Conservation (phyloP, 53 echinoderm and acorn worm species). For the Paracentrotus lividus region DNA sequence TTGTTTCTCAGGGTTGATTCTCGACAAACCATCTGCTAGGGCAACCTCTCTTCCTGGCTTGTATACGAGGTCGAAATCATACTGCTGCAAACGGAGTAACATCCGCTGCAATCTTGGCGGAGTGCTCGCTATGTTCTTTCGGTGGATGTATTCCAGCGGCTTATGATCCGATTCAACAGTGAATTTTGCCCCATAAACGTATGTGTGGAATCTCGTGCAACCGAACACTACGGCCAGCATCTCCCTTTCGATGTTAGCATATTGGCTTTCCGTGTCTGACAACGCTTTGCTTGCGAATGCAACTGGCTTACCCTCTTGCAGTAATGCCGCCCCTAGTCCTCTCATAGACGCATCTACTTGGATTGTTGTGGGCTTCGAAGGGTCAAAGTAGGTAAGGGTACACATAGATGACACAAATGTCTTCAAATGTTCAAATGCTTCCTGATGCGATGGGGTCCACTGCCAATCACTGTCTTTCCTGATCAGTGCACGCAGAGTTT, state of each 20-base stretch:
- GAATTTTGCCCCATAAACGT: constrained; percentile 72
- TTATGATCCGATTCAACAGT: constrained; percentile 80
- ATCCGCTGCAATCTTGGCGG: constrained; percentile 78
- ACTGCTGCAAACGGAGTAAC: constrained; percentile 74
- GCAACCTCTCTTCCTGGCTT: constrained; percentile 53
- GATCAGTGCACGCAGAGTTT: constrained; percentile 9
- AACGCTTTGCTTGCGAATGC: constrained; percentile 75
- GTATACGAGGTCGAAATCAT: constrained; percentile 63
- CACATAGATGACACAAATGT: neutral
- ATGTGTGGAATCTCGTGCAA: constrained; percentile 44
- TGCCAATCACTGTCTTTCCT: constrained; percentile 45
- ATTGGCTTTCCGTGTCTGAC: constrained; percentile 45
- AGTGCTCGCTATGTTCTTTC: constrained; percentile 75
- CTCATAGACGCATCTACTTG: constrained; percentile 55
- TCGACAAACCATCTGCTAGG: constrained; percentile 78
- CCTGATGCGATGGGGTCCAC: constrained; percentile 52
- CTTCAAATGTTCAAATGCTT: constrained; percentile 66
- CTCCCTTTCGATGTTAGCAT: constrained; percentile 68
- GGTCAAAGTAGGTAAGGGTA: constrained; percentile 68
- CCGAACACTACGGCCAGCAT: constrained; percentile 75
- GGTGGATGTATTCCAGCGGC: constrained; percentile 81
- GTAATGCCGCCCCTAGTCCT: constrained; percentile 51
- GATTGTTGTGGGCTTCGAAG: constrained; percentile 32
- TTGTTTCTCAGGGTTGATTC: constrained; percentile 71
- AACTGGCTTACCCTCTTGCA: constrained; percentile 65